phyloP scores from a whole-genome alignment of 2,797 vertebrate species.

The Tragelaphus oryx region DNA sequence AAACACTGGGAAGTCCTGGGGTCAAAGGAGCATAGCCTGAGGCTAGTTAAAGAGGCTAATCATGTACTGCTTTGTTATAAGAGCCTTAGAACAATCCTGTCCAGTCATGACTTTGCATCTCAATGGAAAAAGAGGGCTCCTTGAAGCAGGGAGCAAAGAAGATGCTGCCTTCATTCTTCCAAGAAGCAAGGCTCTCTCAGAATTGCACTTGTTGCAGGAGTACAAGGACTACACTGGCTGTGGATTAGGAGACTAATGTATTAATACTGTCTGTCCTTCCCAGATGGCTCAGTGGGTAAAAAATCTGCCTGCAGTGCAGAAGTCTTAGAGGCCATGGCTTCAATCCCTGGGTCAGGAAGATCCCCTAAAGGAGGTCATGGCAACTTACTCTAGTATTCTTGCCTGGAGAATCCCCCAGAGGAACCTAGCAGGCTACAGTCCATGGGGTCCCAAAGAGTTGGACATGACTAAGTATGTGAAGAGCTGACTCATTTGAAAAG shows the following conservation, averaged over 20 bases:
- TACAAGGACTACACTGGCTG: too few relatives aligned
- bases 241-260: not conserved
- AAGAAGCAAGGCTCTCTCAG: not conserved
- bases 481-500: too few relatives aligned
- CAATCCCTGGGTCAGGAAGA: not conserved
- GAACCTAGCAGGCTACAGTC: not conserved
- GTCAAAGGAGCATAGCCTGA: not conserved
- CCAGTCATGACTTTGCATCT: not conserved
- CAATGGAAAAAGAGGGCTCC: not conserved
- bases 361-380: not conserved
- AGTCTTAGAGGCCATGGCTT: not conserved
- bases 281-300: not conserved
- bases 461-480: too few relatives aligned
- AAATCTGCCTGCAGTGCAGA: not conserved
- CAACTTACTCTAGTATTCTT: not conserved
- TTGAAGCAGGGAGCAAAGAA: not conserved
- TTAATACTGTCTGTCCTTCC: not conserved
- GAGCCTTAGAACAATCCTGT: not conserved
- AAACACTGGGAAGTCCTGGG: not conserved
- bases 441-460: not conserved
- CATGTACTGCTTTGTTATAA: not conserved
- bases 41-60: not conserved
- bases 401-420: not conserved
- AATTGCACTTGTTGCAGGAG: not conserved
- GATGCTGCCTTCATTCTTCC: not conserved